These are phyloP conservation scores for Naja naja DNA, from an alignment of 2,113 vertebrate species.

Conservation along the genomic window DNA sequence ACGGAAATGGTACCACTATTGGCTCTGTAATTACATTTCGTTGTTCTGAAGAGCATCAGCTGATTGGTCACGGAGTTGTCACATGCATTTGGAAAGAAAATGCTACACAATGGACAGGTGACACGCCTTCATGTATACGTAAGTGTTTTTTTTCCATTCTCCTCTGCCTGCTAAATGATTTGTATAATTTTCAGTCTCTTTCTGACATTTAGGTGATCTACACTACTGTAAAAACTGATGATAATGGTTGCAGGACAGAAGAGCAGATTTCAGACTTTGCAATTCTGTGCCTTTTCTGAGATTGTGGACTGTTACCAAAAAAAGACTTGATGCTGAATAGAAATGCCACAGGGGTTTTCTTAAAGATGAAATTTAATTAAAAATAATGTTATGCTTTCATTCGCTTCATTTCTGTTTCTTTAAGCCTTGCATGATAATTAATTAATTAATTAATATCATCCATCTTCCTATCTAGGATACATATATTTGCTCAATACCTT, in stretches of 20 bases:
- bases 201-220: background rate
- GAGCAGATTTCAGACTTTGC: background rate
- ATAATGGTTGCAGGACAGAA: background rate
- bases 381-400: background rate
- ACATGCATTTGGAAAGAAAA: constrained; percentile 77
- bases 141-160: constrained; percentile 50
- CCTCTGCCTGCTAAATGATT: background rate
- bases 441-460: background rate
- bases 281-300: background rate
- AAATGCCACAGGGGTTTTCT: fast-evolving
- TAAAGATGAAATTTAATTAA: background rate
- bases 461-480: background rate
- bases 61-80: constrained; percentile 72
- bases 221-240: fast-evolving
- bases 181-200: fast-evolving
- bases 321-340: background rate
- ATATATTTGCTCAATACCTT: constrained; percentile 9
- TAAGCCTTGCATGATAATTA: background rate
- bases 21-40: constrained; percentile 80
- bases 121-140: constrained; percentile 80
- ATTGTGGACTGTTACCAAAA: background rate
- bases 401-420: background rate
- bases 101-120: constrained; percentile 77
- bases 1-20: constrained; percentile 79
- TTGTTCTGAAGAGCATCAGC: constrained; percentile 77